phyloP scores from a whole-genome alignment of 2,113 vertebrate species.

The Microcebus griseorufus region DNA sequence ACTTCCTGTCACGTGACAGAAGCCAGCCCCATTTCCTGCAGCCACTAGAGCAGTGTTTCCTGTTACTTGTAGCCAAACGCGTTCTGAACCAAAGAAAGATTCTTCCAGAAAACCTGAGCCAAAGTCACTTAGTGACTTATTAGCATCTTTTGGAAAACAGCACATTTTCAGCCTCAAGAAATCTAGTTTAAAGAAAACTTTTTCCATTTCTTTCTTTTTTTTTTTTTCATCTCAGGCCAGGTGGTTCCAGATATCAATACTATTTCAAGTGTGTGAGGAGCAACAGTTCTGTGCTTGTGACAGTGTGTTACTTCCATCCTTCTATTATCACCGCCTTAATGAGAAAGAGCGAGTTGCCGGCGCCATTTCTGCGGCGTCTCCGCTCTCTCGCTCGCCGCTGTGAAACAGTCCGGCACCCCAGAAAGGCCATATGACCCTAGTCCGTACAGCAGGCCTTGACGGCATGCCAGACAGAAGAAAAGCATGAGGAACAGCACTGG shows the following conservation, averaged over 20 bases:
- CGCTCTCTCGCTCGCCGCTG: not conserved
- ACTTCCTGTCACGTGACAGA: not conserved
- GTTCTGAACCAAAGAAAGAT: not conserved
- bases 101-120: constrained; percentile 13
- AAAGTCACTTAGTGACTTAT: not conserved
- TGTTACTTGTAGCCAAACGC: not conserved
- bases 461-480: not conserved
- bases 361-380: not conserved
- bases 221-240: not conserved
- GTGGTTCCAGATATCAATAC: not conserved
- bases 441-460: not conserved
- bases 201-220: not conserved
- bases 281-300: not conserved
- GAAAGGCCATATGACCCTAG: not conserved
- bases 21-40: not conserved
- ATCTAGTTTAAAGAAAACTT: not conserved
- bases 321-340: not conserved
- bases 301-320: not conserved
- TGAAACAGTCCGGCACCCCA: not conserved
- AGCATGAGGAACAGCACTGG: not conserved
- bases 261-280: not conserved
- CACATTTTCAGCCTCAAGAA: not conserved
- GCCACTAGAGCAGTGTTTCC: not conserved
- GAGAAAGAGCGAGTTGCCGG: not conserved
- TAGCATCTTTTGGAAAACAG: not conserved